Conservation (phyloP, 2,888 invertebrate species). For the Maniola hyperantus region DNA sequence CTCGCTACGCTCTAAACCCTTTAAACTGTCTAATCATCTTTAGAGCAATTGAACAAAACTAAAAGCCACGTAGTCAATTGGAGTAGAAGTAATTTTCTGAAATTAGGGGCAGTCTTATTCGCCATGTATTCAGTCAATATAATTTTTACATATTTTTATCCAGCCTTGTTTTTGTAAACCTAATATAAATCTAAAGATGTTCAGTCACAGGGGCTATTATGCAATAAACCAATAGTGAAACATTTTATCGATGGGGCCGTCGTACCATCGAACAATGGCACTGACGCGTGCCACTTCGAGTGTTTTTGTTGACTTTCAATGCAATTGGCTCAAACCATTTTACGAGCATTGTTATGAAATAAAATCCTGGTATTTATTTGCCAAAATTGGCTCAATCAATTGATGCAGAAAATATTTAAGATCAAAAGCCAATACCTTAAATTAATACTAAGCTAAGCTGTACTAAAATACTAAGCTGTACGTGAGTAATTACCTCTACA, state of each 20-base stretch:
- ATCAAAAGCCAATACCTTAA: too few relatives aligned
- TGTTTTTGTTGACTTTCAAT: conserved; percentile 61
- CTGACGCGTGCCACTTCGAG: conserved; percentile 71
- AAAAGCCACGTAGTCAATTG: conserved; percentile 5
- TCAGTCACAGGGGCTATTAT: conserved; percentile 12
- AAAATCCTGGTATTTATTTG: conserved; percentile 25
- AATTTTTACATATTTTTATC: conserved; percentile 64
- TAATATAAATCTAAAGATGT: conserved; percentile 1
- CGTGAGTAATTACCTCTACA: too few relatives aligned
- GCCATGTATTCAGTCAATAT: conserved; percentile 63
- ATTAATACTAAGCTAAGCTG: too few relatives aligned
- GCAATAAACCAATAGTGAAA: not conserved
- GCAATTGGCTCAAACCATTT: conserved; percentile 38
- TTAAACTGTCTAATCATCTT: too few relatives aligned
- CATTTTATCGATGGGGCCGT: conserved; percentile 8
- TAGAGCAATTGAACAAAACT: not conserved
- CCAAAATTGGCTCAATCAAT: not conserved
- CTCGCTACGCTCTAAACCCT: too few relatives aligned
- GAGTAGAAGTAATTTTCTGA: conserved; percentile 53
- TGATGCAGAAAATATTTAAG: not conserved
- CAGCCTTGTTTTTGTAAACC: conserved; percentile 23
- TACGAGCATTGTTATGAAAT: conserved; percentile 23
- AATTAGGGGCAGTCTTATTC: conserved; percentile 61
- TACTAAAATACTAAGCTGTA: too few relatives aligned
- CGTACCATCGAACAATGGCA: conserved; percentile 46